Base-by-base conservation (phyloP, 2,888 invertebrate genomes). In the Drosophila yooni region DNA sequence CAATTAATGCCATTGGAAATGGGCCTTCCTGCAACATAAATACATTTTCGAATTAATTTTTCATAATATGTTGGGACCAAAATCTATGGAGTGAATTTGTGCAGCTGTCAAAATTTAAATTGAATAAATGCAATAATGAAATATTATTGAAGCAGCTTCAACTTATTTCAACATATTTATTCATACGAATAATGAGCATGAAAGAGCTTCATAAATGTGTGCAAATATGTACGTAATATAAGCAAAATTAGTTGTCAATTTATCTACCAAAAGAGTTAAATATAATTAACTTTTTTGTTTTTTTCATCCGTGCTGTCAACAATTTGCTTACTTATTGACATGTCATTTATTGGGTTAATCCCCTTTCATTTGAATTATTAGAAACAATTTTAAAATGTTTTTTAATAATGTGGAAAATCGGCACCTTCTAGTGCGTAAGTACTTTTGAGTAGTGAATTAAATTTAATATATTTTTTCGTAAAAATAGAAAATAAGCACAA, bases 1-100 rank as follows among this genome's bases (percentile, higher is more conserved):
- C 59, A 62, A 66, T 69, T 60, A 69, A 64, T 52, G 31, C 11
- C 31, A 48, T 7, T 38, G 25, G 31, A 36, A 43, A 36, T 34
- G 40, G 8, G 10, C 11, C 18, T 34, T 33, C 18, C 4, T 13
- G 7, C 2, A 40, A 50, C 36, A 51, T 15, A 51, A 64, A 57
- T 36, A 10, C 29, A 69, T 65, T 63, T 79, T 48, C 33, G 29
- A 68, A 79, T 71, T 48, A 71, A 71, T 69, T 79, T 75, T 36
- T 38, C 52, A 75, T 71, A 71, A 71, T 68, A 62, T 57, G 43
- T 27, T n/a, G 59, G 0, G 48, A 43, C 50, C 46, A 29, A 73
- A 59, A 61, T 77, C 27, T 31, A 48, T 13, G 36, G n/a, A 63
- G 54, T 50, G 54, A 48, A 36, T 31, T 66, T 70, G 43, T 66